Evolutionary conservation across 2,888 invertebrate species (phyloP), one percentile per base, ranked within the genome.

Genomic region (Portevinia maculata): DNA sequence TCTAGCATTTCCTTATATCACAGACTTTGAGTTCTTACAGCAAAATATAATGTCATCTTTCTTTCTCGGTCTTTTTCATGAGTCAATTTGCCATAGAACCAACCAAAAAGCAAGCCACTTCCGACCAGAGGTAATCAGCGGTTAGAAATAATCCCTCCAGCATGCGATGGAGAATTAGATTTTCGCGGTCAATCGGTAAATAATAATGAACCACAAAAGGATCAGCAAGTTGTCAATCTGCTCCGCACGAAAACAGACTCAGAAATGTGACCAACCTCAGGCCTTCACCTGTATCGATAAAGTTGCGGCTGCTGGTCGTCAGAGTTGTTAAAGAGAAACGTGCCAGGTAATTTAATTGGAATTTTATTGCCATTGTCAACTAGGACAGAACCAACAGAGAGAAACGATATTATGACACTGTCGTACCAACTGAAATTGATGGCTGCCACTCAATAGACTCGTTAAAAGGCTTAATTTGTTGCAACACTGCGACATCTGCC

Each of bases 401-500:
- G 24, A 57, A 17, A 3, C 55, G 39, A 53, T 67, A 6, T 67
- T 69, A 73, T 65, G 39, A 73, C 34, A 15, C 19, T 19, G 53
- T 62, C 73, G 62, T 67, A 67, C 60, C 62, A 11, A 9, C 32
- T 28, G 19, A 62, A 28, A n/a, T n/a, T n/a, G n/a, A n/a, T n/a
- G 17, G 30, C 59, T 57, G 62, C 52, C 39, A 62, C 69, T 71
- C 53, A 71, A 73, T 65, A 71, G 37, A 65, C 55, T 57, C 57
- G 28, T 48, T 24, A 64, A 39, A 37, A 50, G 24, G 32, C 37
- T 65, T 24, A 32, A 67, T 6, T 74, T 44, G 57, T 57, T 57
- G 30, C 39, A 44, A 17, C 44, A 48, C 28, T 17, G 65, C 53
- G 81, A 76, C 81, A 83, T 83, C 81, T 83, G 81, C 71, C 55